Conservation (phyloP, 2,888 invertebrate species). For the Anodontia alba region DNA sequence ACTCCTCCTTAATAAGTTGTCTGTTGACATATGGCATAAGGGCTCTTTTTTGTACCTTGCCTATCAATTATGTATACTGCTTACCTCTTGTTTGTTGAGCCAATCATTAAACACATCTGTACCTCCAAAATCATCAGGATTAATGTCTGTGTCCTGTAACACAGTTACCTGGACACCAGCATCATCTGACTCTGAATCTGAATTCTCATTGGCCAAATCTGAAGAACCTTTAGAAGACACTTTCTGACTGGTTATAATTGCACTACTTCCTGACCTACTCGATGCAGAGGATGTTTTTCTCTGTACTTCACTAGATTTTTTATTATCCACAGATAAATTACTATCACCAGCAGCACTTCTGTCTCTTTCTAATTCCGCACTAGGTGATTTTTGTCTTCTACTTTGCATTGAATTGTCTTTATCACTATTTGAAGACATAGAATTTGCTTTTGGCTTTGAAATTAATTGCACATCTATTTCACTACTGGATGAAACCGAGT, state of each 20-base stretch:
- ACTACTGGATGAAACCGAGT: constrained; percentile 31
- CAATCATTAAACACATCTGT: constrained; percentile 72
- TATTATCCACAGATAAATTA: constrained; percentile 6
- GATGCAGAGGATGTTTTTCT: background rate
- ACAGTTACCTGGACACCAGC: constrained; percentile 47
- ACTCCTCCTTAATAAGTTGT: too few relatives aligned
- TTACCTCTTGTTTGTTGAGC: constrained; percentile 74
- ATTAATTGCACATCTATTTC: constrained; percentile 11
- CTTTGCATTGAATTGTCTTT: constrained; percentile 16
- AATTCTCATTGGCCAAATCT: constrained; percentile 31
- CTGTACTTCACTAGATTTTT: background rate
- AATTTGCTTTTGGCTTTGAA: background rate
- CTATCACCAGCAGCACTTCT: background rate
- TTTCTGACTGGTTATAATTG: constrained; percentile 9
- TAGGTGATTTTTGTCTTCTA: background rate
- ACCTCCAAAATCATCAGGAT: constrained; percentile 66
- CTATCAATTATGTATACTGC: too few relatives aligned
- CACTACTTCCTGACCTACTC: constrained; percentile 8
- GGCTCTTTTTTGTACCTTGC: too few relatives aligned
- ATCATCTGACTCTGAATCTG: constrained; percentile 58
- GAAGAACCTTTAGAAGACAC: constrained; percentile 11
- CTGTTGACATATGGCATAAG: too few relatives aligned
- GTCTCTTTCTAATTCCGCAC: background rate
- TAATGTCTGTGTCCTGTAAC: constrained; percentile 63
- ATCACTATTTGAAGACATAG: constrained; percentile 34